Base-by-base conservation (phyloP, 2,888 invertebrate genomes). In the Ramazzottius varieornatus region DNA sequence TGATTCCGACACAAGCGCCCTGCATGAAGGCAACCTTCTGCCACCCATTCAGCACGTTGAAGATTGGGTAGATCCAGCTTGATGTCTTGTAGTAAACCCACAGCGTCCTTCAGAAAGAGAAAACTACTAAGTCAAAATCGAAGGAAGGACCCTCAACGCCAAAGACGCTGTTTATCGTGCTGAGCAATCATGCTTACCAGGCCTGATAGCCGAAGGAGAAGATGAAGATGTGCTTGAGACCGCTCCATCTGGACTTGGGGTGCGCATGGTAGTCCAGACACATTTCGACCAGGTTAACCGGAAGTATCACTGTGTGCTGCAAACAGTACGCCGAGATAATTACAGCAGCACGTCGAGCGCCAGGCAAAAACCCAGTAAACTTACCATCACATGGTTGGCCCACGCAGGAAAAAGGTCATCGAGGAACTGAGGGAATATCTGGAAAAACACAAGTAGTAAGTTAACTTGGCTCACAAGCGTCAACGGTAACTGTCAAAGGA, bases 381-480 rank as follows among this genome's bases (percentile, higher is more conserved):
- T 40, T 40, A 40, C 40, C 54, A 54, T 54, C 4, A 54, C 54
- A 54, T 54, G 54, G 29, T 54, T 54, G 8, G 54, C 54, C 54
- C 54, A 54, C 4, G 54, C 54, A 13, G 54, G 54, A 54, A 54
- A 54, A 4, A 54, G 20, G 20, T 54, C n/a, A 29, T 54, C 54
- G 4, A 54, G 29, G 24, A 54, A 54, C 24, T 54, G 54, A 8
- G 54, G 54, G 54, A 54, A 54, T 4, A 54, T 54, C 54, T 54
- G 54, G 4, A 54, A 54, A 4, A 16, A 54, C 40, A 40, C 8
- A 40, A 40, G 8, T 20, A 40, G 40, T 20, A 20, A 40, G 20
- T 40, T 13, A 40, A 13, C 20, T 13, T 40, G 40, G 13, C 8
- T 40, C n/a, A n/a, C n/a, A n/a, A n/a, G n/a, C n/a, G n/a, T n/a